Percentiles rank a stretch among this genome's conserved stretches.
Conservation (phyloP, 2,113 vertebrate species). For the Monopterus albus region DNA sequence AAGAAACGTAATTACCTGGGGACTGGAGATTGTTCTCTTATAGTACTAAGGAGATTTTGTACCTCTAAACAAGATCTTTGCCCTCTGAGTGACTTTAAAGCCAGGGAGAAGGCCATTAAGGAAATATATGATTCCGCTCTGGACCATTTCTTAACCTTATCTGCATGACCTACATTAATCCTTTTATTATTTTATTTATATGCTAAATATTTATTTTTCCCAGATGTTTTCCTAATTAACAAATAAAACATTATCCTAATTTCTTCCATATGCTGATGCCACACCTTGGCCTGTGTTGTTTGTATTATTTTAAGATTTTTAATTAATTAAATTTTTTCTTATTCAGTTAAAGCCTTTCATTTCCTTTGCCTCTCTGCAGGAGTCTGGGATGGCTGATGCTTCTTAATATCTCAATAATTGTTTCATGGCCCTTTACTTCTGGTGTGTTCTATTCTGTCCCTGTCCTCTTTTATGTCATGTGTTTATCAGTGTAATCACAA, state of each 20-base stretch:
- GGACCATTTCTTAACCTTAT: constrained; percentile 24
- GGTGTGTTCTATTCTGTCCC: constrained; percentile 19
- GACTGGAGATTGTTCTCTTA: constrained; percentile 45
- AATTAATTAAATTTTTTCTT: constrained; percentile 55
- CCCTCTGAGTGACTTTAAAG: constrained; percentile 33
- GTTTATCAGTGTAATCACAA: constrained; percentile 77
- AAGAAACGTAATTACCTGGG: constrained; percentile 65
- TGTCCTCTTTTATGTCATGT: constrained; percentile 63
- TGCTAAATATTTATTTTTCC: constrained; percentile 8
- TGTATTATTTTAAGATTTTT: constrained; percentile 44
- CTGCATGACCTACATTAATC: constrained; percentile 8
- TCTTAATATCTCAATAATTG: constrained; percentile 59
- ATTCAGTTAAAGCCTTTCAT: constrained; percentile 67
- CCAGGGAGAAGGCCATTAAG: background rate
- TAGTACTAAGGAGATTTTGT: constrained; percentile 28
- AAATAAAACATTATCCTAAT: background rate
- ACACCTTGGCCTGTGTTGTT: background rate
- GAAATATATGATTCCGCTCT: constrained; percentile 8
- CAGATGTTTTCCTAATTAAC: constrained; percentile 1
- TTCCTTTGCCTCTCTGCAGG: constrained; percentile 36
- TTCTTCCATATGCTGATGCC: constrained; percentile 4
- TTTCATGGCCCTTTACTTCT: constrained; percentile 47
- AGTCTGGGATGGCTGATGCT: constrained; percentile 50
- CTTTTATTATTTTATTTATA: too few species aligned
- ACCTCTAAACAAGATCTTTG: constrained; percentile 44